Base-by-base conservation (phyloP, 2,113 vertebrate species). In the Ploceus nigricollis region DNA sequence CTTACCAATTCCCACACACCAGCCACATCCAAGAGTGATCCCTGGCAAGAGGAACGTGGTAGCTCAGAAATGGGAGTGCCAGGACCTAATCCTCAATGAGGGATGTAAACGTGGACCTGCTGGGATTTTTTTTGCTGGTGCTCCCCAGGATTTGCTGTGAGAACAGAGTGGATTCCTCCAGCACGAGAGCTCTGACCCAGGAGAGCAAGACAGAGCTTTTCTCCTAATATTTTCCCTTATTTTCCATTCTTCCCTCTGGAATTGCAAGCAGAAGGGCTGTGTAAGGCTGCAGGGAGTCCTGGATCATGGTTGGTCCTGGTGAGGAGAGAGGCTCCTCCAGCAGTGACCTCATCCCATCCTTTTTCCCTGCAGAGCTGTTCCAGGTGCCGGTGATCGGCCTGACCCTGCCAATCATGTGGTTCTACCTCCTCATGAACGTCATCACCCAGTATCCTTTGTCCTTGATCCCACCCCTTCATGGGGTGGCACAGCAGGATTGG, bases 381-480 rank as follows among this genome's bases (percentile, higher is more conserved):
- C 96, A 97, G 33, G 54, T 99, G 51, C 99, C 99, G 1, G 95
- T 94, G 58, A 8, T 99, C 8, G 98, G 98, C 13, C 47, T 98
- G 76, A 95, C 96, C 0, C 13, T 99, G 83, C 99, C 99, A 1
- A 91, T 99, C 94, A 98, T 99, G 99, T 99, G 99, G 99, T 91
- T 99, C 93, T 99, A 99, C 97, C 98, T 99, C 83, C 87, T 99
- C 78, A 97, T 99, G 98, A 99, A 99, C 5, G 96, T 99, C 60
- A 63, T 99, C 97, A 99, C 99, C 58, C 99, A 99, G 99, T 99
- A 99, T 99, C 99, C 99, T 99, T 2, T 7, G 4, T 37, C 79
- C 35, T 11, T 9, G 2, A 9, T 53, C 31, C 82, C 69, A 31
- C 9, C 20, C 45, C 21, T n/a, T 7, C 10, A 5, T 0, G 13